These are phyloP conservation scores for Echiichthys vipera DNA, from an alignment of 2,797 vertebrate genomes.

Conservation along the genomic window DNA sequence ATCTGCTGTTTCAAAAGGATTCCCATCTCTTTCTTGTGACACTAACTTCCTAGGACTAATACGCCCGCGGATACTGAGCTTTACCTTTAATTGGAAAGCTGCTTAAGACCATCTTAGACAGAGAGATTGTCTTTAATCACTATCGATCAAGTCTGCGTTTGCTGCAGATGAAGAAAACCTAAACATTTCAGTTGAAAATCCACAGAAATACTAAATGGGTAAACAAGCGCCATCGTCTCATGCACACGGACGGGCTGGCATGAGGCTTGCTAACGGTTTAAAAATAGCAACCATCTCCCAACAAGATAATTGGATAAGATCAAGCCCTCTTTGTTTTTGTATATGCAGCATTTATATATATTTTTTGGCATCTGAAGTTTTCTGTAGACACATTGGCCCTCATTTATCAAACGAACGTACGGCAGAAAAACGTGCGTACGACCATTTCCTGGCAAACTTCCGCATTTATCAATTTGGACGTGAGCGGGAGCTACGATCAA, in stretches of 20 bases:
- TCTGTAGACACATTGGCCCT: not conserved
- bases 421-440: no score
- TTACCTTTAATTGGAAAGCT: constrained; percentile 52
- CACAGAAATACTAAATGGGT: constrained; percentile 3
- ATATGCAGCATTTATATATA: not conserved
- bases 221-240: constrained; percentile 18
- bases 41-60: constrained; percentile 39
- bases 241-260: not conserved
- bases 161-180: constrained; percentile 5
- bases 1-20: constrained; percentile 37
- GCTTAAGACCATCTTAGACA: not conserved
- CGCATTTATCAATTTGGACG: no score
- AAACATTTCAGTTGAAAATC: constrained; percentile 32
- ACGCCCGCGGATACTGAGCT: constrained; percentile 28
- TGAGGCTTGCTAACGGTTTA: constrained; percentile 20
- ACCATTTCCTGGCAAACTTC: no score
- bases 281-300: constrained; percentile 23
- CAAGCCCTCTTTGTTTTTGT: constrained; percentile 11
- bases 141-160: constrained; percentile 29
- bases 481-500: no score
- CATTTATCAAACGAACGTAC: no score
- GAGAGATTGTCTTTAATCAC: constrained; percentile 7
- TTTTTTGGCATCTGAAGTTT: not conserved
- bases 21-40: constrained; percentile 15
- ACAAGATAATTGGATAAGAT: constrained; percentile 43